phyloP scores from a whole-genome alignment of 1,140 invertebrate genomes.

The Cyphomyrmex costatus region DNA sequence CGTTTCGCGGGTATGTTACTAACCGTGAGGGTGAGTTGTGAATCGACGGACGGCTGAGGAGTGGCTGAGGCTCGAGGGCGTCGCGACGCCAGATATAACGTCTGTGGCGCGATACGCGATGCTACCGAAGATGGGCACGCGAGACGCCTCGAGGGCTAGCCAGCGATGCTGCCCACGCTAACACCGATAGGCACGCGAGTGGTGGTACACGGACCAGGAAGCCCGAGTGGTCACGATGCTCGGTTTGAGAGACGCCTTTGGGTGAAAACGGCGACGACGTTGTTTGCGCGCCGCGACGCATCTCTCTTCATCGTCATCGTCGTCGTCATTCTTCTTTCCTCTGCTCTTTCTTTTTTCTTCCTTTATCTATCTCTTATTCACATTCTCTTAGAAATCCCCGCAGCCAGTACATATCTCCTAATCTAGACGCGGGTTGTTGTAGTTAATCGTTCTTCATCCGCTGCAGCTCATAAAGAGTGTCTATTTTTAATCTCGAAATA shows the following conservation, averaged over 20 bases:
- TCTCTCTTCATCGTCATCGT: constrained; percentile 30
- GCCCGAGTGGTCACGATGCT: constrained; percentile 32
- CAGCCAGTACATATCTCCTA: constrained; percentile 34
- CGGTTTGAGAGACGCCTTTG: constrained; percentile 54
- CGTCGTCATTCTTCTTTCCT: constrained; percentile 17
- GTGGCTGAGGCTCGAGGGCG: constrained; percentile 82
- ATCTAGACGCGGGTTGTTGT: constrained; percentile 48
- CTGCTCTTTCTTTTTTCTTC: not conserved
- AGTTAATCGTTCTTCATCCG: constrained; percentile 13
- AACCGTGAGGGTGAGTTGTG: constrained; percentile 82
- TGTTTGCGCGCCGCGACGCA: constrained; percentile 38
- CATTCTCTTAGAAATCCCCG: constrained; percentile 49
- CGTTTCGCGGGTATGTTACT: constrained; percentile 73
- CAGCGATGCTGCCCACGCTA: constrained; percentile 82
- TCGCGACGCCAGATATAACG: constrained; percentile 84
- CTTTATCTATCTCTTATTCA: constrained; percentile 26
- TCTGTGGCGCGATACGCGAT: constrained; percentile 77
- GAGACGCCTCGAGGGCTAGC: constrained; percentile 84
- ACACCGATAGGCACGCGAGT: constrained; percentile 53
- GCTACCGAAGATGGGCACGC: constrained; percentile 86
- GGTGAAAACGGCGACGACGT: constrained; percentile 64
- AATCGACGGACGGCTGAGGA: constrained; percentile 81
- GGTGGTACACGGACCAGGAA: constrained; percentile 66
- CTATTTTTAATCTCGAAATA: not conserved
- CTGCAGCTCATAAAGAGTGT: not conserved